A percentile compares a stretch with the other conserved stretches of the same genome.
These are phyloP conservation scores for Microdon myrmicae DNA, from an alignment of 2,888 invertebrate genomes.

Conservation along the genomic window DNA sequence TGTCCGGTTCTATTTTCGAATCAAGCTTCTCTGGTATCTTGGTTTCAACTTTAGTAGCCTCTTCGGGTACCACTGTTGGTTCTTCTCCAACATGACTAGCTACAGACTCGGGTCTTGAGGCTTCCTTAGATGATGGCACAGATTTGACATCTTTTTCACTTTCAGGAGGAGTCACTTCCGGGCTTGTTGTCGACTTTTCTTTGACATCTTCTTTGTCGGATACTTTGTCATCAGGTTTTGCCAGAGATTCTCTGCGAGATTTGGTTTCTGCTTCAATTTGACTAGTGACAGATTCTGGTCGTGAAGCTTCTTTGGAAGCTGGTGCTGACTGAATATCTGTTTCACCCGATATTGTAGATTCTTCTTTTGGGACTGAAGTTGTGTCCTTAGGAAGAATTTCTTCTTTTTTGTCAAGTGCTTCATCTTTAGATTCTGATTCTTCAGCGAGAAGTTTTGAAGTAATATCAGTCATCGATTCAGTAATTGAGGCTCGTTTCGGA, in stretches of 20 bases:
- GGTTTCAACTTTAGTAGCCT: conserved; percentile 38
- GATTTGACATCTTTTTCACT: conserved; percentile 44
- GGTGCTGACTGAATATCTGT: no score
- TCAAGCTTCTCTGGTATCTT: conserved; percentile 13
- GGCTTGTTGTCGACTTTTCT: conserved; percentile 9
- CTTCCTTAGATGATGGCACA: conserved; percentile 16
- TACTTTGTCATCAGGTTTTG: neutral
- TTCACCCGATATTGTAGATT: no score
- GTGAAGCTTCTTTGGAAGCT: conserved; percentile 30
- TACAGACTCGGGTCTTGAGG: conserved; percentile 18
- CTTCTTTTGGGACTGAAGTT: no score
- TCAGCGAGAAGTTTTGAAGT: no score
- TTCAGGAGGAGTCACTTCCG: conserved; percentile 4
- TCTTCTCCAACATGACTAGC: conserved; percentile 34
- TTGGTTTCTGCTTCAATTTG: conserved; percentile 36
- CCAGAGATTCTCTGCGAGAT: neutral
- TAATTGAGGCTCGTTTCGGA: no score
- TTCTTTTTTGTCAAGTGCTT: no score
- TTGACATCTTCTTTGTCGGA: conserved; percentile 4
- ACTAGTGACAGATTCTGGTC: conserved; percentile 29
- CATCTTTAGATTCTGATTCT: no score
- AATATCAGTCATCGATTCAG: no score
- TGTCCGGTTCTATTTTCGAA: conserved; percentile 41
- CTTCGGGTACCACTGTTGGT: conserved; percentile 33
- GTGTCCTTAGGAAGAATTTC: no score